Percentiles rank a stretch among this genome's conserved stretches.
Evolutionary conservation across 2,888 invertebrate genomes (phyloP).

Genomic region (Cordylochernes scorpioides): DNA sequence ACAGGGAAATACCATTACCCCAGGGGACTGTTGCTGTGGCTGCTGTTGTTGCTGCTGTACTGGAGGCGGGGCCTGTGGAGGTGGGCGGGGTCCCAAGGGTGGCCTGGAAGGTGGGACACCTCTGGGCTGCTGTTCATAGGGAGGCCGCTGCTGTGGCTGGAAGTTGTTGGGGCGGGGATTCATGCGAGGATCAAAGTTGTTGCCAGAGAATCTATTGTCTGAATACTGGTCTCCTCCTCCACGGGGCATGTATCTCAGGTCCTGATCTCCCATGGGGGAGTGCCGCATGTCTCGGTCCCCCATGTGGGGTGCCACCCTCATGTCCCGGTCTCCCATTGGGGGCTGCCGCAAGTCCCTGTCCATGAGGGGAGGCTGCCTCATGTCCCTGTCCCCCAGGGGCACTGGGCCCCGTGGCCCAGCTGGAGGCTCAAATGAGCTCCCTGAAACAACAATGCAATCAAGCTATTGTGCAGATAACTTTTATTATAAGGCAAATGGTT

Average conservation of each 20-base stretch:
- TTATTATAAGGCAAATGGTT: no score
- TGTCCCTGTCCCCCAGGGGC: constrained; percentile 8
- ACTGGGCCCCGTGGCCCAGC: not conserved
- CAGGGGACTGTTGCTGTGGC: constrained; percentile 22
- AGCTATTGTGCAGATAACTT: no score
- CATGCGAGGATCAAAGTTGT: no score
- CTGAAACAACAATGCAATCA: no score
- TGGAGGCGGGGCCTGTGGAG: no score
- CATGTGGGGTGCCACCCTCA: constrained; percentile 24
- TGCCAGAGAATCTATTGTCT: no score
- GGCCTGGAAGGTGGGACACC: no score
- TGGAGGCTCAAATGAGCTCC: not conserved
- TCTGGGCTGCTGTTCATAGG: constrained; percentile 16
- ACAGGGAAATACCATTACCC: constrained; percentile 9
- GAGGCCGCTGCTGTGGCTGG: constrained; percentile 6
- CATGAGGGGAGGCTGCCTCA: constrained; percentile 6
- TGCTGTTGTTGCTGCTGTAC: no score
- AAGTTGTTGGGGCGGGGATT: no score
- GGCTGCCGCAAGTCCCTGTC: constrained; percentile 10
- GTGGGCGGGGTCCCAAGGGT: no score
- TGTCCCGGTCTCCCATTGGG: constrained; percentile 8
- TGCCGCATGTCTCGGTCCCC: constrained; percentile 15
- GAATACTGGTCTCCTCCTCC: no score
- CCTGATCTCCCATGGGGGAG: constrained; percentile 11
- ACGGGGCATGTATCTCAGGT: constrained; percentile 5